Evolutionary conservation across 2,888 invertebrate genomes (phyloP), one percentile per base, ranked within the genome.

Genomic region (Drosophila vallismaia): DNA sequence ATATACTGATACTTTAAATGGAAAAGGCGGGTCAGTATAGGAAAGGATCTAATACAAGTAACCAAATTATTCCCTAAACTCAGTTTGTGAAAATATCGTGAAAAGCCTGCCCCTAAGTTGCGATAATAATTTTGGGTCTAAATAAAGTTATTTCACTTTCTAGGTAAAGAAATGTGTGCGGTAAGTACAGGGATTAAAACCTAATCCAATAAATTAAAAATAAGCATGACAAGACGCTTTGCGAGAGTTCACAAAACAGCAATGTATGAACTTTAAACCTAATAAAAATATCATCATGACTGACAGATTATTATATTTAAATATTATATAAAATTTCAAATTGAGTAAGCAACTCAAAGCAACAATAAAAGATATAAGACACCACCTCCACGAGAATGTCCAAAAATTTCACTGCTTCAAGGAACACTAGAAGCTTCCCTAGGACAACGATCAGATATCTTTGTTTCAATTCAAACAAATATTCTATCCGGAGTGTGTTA

Each of bases 351-450:
- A n/a, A n/a, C n/a, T n/a, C n/a, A n/a, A n/a, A n/a, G n/a, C n/a
- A n/a, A n/a, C n/a, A n/a, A n/a, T n/a, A n/a, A n/a, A n/a, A n/a
- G n/a, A n/a, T n/a, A n/a, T n/a, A n/a, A n/a, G 95, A 95, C 66
- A 95, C 94, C 0, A 94, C 94, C 91, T 92, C 26, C 86, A 93
- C 70, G 90, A 90, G 44, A 87, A 92, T 33, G 87, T 92, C 2
- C 94, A 94, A 91, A 88, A 92, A n/a, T n/a, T n/a, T 1, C 90
- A 89, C 3, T 91, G 93, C 3, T 91, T 85, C 62, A 90, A 92
- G 29, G 94, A 94, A 76, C 86, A 91, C 12, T 78, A 86, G 29
- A 62, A 75, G 0, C 88, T 93, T 10, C 90, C 92, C 31, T 74
- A 88, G n/a, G 67, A 83, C 7, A 57, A 55, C 24, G 53, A 72